Base-by-base conservation (phyloP, 2,888 invertebrate genomes). In the Acrobasis consociella region DNA sequence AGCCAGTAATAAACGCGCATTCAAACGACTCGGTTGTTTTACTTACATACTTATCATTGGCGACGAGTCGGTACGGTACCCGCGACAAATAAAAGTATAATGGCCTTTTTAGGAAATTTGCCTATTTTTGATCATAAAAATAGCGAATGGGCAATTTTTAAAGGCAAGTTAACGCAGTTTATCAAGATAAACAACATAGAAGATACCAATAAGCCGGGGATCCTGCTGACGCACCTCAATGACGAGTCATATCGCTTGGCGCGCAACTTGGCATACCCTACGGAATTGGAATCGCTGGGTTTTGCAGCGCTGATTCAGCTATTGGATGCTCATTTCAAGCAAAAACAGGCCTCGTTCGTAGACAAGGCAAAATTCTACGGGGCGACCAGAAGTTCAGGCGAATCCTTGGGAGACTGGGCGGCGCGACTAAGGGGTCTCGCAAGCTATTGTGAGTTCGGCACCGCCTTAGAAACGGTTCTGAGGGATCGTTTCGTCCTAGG, bases 291-390 rank as follows among this genome's bases (percentile, higher is more conserved):
- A 13, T 60, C 56, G 37, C 65, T 42, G 42, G 42, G 7, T 42
- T 42, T 42, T 9, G 42, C 10, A 42, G 13, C 9, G 42, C 42
- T 10, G 53, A 55, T 68, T 0, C 2, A 39, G 1, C 39, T 49
- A 46, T 42, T 70, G 16, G 49, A 64, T 9, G 13, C 31, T 1
- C 70, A 72, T 58, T 71, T 73, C 51, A 63, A 61, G 10, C 65
- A 71, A 13, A 71, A 67, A 39, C 61, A 66, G 39, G 68, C 64
- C 2, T 65, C 67, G 1, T 73, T 66, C 53, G 69, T 64, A 3
- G 69, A 73, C 11, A 61, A 65, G 22, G 65, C 64, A 11, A 70
- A 66, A 16, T 72, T 73, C 53, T 71, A 71, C 59, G 67, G 62
- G 39, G 70, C 71, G 15, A 63, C 31, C 0, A 64, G 62, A 51